Percentiles rank a stretch among this genome's conserved stretches.
Conservation (phyloP, 2,113 vertebrate genomes). For the Aix galericulata region DNA sequence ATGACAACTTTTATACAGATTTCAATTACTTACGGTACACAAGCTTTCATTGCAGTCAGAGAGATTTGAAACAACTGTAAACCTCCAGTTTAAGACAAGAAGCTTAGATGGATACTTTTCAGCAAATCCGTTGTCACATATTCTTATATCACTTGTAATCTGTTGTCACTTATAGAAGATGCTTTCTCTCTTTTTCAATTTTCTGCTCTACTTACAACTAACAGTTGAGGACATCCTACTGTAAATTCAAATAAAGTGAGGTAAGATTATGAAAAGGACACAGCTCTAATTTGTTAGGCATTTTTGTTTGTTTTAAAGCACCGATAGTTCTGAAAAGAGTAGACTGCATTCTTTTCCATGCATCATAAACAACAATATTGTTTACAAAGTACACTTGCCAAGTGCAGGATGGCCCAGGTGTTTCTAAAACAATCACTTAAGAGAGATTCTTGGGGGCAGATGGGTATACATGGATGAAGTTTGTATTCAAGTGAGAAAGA, state of each 20-base stretch:
- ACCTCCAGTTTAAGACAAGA: not conserved
- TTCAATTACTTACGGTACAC: not conserved
- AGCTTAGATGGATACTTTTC: not conserved
- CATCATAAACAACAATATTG: not conserved
- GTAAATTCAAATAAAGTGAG: not conserved
- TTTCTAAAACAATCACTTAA: not conserved
- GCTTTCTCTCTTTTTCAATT: not conserved
- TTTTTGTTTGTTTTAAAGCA: not conserved
- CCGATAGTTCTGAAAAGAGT: not conserved
- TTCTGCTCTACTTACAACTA: not conserved
- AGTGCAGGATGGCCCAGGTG: not conserved
- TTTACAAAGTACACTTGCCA: not conserved
- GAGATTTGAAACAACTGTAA: not conserved
- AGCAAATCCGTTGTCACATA: not conserved
- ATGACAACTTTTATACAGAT: not conserved
- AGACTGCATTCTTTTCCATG: not conserved
- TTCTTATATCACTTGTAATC: not conserved
- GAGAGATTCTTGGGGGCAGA: not conserved
- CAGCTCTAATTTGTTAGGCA: not conserved
- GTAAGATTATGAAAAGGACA: not conserved
- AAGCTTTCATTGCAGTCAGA: not conserved
- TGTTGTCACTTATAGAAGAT: not conserved
- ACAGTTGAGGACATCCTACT: not conserved
- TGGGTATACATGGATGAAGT: not conserved
- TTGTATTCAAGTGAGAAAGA: not conserved